Evolutionary conservation across 2,113 vertebrate species (phyloP), one percentile per base, ranked within the genome.

Genomic region (Pungitius pungitius): DNA sequence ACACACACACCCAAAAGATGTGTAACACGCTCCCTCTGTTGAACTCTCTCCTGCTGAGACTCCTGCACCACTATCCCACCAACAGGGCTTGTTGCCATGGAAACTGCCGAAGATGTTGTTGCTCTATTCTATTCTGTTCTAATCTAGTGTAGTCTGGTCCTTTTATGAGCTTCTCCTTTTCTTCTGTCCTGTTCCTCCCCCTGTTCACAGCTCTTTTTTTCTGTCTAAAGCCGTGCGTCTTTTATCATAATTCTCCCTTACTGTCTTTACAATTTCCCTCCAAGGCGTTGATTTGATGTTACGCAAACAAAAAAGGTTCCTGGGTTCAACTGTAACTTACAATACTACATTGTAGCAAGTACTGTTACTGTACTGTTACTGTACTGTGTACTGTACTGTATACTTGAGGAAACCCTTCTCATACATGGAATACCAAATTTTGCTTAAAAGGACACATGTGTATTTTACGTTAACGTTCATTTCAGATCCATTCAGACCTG

Each of bases 21-120:
- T 91, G 84, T 92, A 51, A 51, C 75, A 77, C 87, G 79, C 90
- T 87, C 92, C 92, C 86, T 86, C 82, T 77, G 58, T 77, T 42
- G 18, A 79, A 62, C 67, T 69, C 79, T 66, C 85, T 84, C 89
- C 87, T 80, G 84, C 89, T 87, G 83, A 91, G 86, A 85, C 78
- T 82, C 81, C 81, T 88, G 84, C 82, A 62, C 78, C 80, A 56
- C 76, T 73, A 82, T 76, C 82, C 75, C 86, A 84, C 82, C 85
- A 87, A 82, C 79, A 81, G 83, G 79, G 86, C 83, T 80, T 81
- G 89, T 91, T 91, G 64, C 88, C 85, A 87, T 89, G 86, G 89
- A 84, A 90, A 90, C 87, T 77, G 80, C 69, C 17, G 12, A 77
- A 64, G 72, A 83, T 78, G 89, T 74, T 80, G 82, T 60, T 81